Conservation (phyloP, 2,113 vertebrate species). For the Ciconia maguari region DNA sequence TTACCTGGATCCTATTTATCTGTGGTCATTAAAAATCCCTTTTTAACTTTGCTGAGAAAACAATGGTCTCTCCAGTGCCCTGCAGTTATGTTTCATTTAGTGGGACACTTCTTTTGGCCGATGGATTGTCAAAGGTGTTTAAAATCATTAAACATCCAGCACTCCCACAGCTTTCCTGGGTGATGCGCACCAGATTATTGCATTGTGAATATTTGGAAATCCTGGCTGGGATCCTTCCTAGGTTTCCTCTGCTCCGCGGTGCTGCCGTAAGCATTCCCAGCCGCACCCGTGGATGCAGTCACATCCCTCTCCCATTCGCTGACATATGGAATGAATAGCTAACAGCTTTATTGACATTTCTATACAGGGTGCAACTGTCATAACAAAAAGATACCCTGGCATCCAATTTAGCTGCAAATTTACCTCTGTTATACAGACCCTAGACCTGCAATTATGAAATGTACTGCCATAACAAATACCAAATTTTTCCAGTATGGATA, state of each 20-base stretch:
- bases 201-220: not conserved
- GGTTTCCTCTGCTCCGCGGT: not conserved
- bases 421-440: not conserved
- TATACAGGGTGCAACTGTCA: not conserved
- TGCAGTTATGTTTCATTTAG: not conserved
- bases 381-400: not conserved
- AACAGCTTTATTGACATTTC: constrained; percentile 14
- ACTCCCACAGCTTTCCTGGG: not conserved
- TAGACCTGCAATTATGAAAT: not conserved
- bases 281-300: not conserved
- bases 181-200: not conserved
- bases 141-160: not conserved
- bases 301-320: not conserved
- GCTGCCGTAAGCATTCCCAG: not conserved
- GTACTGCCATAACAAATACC: not conserved
- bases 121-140: not conserved
- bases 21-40: not conserved
- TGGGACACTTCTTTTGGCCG: not conserved
- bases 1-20: not conserved
- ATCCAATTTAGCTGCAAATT: not conserved
- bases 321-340: not conserved
- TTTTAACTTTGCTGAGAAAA: not conserved
- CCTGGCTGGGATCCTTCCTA: not conserved
- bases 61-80: not conserved
- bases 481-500: not conserved